Evolutionary conservation across 1,140 invertebrate species (phyloP).

Genomic region (Thalassaphorura encarpata): DNA sequence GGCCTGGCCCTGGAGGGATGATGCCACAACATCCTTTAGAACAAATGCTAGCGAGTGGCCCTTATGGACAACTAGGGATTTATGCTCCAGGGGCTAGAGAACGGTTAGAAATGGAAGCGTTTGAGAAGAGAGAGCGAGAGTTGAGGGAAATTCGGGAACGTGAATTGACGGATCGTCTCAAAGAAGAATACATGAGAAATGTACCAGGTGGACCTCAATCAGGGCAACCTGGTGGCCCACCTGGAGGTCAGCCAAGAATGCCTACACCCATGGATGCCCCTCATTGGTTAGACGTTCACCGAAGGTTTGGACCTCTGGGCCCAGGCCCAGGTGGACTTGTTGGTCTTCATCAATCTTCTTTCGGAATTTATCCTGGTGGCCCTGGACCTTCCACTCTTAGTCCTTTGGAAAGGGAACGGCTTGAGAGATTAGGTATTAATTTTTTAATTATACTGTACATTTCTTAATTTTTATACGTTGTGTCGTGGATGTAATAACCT

Average conservation of each 20-base stretch:
- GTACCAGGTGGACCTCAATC: conserved; percentile 37
- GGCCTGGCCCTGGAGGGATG: conserved; percentile 36
- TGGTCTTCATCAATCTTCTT: conserved; percentile 33
- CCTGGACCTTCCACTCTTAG: conserved; percentile 51
- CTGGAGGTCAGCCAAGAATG: conserved; percentile 39
- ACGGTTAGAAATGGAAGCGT: conserved; percentile 42
- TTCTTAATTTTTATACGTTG: background rate
- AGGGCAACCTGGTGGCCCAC: conserved; percentile 36
- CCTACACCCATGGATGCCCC: conserved; percentile 66
- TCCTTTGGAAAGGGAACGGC: conserved; percentile 73
- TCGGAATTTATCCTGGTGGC: conserved; percentile 36
- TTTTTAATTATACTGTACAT: background rate
- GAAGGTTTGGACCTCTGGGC: conserved; percentile 46
- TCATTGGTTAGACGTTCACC: conserved; percentile 81
- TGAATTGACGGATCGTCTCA: conserved; percentile 67
- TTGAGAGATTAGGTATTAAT: conserved; percentile 60
- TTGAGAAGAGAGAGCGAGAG: conserved; percentile 70
- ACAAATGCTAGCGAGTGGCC: conserved; percentile 46
- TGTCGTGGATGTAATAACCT: background rate
- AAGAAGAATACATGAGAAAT: conserved; percentile 68
- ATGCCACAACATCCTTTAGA: conserved; percentile 59
- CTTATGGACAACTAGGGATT: conserved; percentile 58
- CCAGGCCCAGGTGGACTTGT: conserved; percentile 35
- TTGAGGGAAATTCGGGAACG: conserved; percentile 72
- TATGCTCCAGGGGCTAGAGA: conserved; percentile 52